phyloP scores from a whole-genome alignment of 2,888 invertebrate genomes.

The Dolichopus griseipennis region DNA sequence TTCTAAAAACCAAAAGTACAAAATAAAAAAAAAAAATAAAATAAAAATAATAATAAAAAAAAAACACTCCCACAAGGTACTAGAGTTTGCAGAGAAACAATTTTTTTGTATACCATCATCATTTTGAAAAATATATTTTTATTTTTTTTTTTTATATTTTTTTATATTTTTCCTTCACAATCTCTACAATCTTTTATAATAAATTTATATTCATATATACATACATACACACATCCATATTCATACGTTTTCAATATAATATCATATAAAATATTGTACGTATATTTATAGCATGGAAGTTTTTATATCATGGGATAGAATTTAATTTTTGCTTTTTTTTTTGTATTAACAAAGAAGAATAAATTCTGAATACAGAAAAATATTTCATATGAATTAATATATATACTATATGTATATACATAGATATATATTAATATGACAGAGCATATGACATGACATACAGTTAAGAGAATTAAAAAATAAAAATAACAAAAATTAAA shows the following conservation, averaged over 20 bases:
- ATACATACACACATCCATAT: not conserved
- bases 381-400: too few relatives aligned
- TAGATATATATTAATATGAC: too few relatives aligned
- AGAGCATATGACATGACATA: too few relatives aligned
- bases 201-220: not conserved
- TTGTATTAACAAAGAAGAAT: too few relatives aligned
- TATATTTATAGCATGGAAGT: not conserved
- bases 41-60: not conserved
- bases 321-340: too few relatives aligned
- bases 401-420: too few relatives aligned
- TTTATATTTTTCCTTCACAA: not conserved
- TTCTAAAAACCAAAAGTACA: not conserved
- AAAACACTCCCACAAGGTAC: not conserved
- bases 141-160: too few relatives aligned
- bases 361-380: too few relatives aligned
- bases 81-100: not conserved
- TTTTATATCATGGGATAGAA: not conserved
- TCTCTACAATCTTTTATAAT: not conserved
- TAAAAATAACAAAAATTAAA: not conserved
- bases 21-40: not conserved
- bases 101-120: not conserved
- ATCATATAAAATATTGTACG: not conserved
- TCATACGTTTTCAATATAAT: not conserved
- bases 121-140: not conserved
- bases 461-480: too few relatives aligned